These are phyloP conservation scores for Rhynchomys soricoides DNA, from an alignment of 2,113 vertebrate species.

Conservation along the genomic window DNA sequence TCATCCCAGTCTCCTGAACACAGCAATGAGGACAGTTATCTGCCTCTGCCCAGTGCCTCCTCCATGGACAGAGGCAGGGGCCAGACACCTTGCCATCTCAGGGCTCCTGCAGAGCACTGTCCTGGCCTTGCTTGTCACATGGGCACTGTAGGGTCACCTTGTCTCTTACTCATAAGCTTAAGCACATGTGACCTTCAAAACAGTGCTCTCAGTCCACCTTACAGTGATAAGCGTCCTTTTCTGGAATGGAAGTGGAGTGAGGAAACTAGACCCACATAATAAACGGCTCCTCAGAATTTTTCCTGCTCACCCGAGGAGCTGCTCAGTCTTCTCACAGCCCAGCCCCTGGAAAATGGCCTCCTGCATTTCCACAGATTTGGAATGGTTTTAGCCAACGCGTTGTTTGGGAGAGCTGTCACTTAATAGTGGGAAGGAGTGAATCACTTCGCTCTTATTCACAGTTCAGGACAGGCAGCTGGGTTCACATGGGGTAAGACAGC, in stretches of 20 bases:
- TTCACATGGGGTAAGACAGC: background rate
- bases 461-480: background rate
- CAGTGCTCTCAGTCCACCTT: background rate
- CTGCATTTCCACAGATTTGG: background rate
- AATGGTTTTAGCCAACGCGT: background rate
- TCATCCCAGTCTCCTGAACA: background rate
- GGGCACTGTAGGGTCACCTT: background rate
- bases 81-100: accelerated
- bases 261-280: background rate
- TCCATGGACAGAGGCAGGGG: background rate
- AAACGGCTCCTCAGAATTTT: background rate
- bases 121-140: accelerated
- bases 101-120: background rate
- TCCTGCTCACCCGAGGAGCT: background rate
- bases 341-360: background rate
- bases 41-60: background rate
- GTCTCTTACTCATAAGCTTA: background rate
- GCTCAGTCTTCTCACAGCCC: background rate
- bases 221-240: background rate
- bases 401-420: background rate
- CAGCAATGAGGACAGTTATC: background rate
- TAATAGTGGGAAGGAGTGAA: background rate
- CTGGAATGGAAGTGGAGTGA: background rate
- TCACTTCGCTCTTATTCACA: background rate
- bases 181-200: background rate